phyloP scores from a whole-genome alignment of 2,888 invertebrate genomes.

The Tinea trinotella region DNA sequence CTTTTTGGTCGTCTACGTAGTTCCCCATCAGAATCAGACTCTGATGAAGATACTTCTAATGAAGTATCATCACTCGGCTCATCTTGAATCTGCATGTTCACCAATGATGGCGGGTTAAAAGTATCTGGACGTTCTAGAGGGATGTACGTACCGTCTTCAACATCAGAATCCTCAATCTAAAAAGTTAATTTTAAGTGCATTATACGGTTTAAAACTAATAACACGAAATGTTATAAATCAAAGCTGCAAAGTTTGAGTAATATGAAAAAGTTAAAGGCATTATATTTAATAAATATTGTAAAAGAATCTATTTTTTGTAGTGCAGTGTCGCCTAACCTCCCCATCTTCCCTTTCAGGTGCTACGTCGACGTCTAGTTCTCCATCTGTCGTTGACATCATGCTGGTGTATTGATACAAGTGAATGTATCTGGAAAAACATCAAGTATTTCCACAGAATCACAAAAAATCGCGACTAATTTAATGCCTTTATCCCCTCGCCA shows the following conservation, averaged over 20 bases:
- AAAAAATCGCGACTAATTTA: background rate
- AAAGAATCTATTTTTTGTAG: too few species aligned
- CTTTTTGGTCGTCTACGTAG: constrained; percentile 62
- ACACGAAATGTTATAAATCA: too few species aligned
- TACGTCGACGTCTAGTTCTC: constrained; percentile 70
- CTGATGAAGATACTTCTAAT: constrained; percentile 58
- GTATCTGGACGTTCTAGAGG: constrained; percentile 71
- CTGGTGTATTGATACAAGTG: constrained; percentile 23
- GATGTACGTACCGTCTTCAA: constrained; percentile 68
- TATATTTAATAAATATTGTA: background rate
- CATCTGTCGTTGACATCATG: constrained; percentile 74
- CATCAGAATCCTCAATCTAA: constrained; percentile 64
- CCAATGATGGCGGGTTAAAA: constrained; percentile 62
- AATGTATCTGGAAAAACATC: constrained; percentile 10
- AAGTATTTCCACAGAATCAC: constrained; percentile 12
- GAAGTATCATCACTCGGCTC: constrained; percentile 74
- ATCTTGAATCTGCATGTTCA: constrained; percentile 71
- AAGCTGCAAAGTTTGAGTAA: too few species aligned
- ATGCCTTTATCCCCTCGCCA: background rate
- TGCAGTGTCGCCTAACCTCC: constrained; percentile 66
- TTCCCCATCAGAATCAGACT: constrained; percentile 75
- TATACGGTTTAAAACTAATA: too few species aligned
- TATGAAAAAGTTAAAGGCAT: background rate
- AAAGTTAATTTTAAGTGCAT: constrained; percentile 29
- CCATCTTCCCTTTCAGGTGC: constrained; percentile 77